Evolutionary conservation across 2,888 invertebrate genomes (phyloP), one percentile per base, ranked within the genome.

Genomic region (Drosophila niveifrons): DNA sequence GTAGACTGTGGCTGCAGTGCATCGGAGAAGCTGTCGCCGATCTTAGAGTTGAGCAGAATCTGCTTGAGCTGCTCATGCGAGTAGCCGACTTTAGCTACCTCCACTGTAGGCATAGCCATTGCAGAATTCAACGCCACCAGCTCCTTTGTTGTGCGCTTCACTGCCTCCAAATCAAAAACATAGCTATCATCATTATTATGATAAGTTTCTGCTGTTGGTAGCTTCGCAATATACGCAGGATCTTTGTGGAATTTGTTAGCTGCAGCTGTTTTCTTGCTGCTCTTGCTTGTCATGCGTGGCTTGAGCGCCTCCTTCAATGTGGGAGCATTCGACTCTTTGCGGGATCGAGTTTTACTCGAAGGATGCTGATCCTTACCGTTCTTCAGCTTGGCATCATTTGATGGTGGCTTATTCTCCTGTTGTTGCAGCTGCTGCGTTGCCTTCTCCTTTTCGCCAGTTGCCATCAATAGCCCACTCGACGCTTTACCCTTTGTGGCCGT

Each of bases 31-130:
- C 39, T 6, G 0, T 51, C 1, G 6, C 4, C 23, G 23, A 23
- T 23, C 28, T 41, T 0, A 79, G 83, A 80, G 6, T 62, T 75
- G 0, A 2, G 4, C 11, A 79, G 31, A 6, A 79, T 76, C 2
- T 55, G 41, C 11, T 36, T n/a, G 0, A 82, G 39, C 11, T 72
- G 46, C 0, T 66, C 58, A 10, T 63, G 51, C 0, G 43, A 56
- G 9, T 64, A 72, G 18, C 61, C 55, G 0, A 1, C 2, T 17
- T 46, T 34, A 3, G 46, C 8, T 8, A 10, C 6, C 4, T 23
- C 18, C 1, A 2, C 18, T 34, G 18, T 17, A 0, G 53, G 18
- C 13, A 23, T 11, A 4, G 11, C n/a, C 0, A 28, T 9, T 4
- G 15, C 43, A 11, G 8, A n/a, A n/a, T 11, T 28, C 6, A 43